Percentiles rank a stretch among this genome's conserved stretches.
These are phyloP conservation scores for Pseudoatta argentina DNA, from an alignment of 1,140 invertebrate species.

Conservation along the genomic window DNA sequence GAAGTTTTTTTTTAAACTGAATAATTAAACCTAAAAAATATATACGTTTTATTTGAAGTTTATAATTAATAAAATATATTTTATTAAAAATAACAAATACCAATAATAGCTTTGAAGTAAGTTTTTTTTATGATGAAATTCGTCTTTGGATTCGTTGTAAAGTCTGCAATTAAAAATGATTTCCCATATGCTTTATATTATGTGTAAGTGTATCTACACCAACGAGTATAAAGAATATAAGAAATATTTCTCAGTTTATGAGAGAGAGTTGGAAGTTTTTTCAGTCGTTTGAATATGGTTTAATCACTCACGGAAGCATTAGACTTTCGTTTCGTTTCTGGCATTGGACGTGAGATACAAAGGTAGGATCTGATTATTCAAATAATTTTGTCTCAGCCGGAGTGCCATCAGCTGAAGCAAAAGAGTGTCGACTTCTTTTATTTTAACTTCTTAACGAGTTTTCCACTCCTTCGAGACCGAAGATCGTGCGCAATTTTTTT, in stretches of 20 bases:
- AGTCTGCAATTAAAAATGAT: background rate
- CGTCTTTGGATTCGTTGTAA: background rate
- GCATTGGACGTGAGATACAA: constrained; percentile 29
- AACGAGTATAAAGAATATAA: background rate
- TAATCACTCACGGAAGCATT: constrained; percentile 5
- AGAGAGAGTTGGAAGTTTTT: constrained; percentile 25
- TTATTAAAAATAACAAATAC: background rate
- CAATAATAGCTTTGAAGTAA: background rate
- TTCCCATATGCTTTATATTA: background rate
- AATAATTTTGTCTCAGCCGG: constrained; percentile 54
- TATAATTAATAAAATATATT: background rate
- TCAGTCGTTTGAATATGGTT: background rate
- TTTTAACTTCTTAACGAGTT: constrained; percentile 54
- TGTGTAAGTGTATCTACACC: background rate
- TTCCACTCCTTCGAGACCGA: background rate
- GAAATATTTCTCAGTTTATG: background rate
- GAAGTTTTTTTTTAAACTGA: background rate
- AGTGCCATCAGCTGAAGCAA: background rate
- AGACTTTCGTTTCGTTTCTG: constrained; percentile 38
- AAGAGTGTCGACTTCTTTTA: constrained; percentile 5
- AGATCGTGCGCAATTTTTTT: constrained; percentile 21
- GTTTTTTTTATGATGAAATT: background rate
- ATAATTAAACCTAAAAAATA: background rate
- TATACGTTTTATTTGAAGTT: background rate
- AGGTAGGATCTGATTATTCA: constrained; percentile 60